These are phyloP conservation scores for Amphipoea oculea DNA, from an alignment of 2,888 invertebrate species.

Conservation along the genomic window DNA sequence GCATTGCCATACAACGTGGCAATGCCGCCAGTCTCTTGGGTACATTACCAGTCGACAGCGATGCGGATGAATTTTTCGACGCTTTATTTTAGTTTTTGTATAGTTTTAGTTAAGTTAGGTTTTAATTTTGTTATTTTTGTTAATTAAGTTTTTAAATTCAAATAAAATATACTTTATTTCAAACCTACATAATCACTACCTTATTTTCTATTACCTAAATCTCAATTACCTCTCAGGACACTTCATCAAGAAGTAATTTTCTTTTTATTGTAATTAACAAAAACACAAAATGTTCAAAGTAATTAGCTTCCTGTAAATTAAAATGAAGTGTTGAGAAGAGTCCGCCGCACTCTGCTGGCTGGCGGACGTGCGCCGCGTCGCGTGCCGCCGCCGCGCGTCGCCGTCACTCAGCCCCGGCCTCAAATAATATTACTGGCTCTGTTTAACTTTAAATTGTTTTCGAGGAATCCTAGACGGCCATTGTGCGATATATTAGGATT, in stretches of 20 bases:
- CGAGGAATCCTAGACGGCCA: conserved; percentile 61
- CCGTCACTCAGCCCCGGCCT: conserved; percentile 30
- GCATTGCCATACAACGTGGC: too few relatives aligned
- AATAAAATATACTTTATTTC: too few relatives aligned
- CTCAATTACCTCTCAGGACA: conserved; percentile 1
- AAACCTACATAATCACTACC: background rate
- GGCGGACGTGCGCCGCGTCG: too few relatives aligned
- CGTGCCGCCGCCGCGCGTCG: background rate
- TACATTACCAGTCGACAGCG: too few relatives aligned
- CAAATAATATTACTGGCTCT: conserved; percentile 57
- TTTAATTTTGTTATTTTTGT: too few relatives aligned
- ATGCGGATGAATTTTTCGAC: too few relatives aligned
- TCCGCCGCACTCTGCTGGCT: background rate
- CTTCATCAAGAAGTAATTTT: conserved; percentile 8
- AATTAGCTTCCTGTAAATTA: conserved; percentile 32
- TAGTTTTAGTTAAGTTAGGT: too few relatives aligned
- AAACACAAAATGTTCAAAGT: conserved; percentile 29
- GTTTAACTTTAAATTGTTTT: conserved; percentile 72
- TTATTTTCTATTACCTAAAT: background rate
- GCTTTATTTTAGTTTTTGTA: too few relatives aligned
- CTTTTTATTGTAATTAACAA: background rate
- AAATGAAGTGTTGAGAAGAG: conserved; percentile 22
- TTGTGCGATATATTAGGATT: conserved; percentile 66
- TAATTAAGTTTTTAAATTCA: too few relatives aligned
- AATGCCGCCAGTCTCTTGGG: too few relatives aligned